Evolutionary conservation across 2,888 invertebrate genomes (phyloP).

Genomic region (Drosophila neonasuta): DNA sequence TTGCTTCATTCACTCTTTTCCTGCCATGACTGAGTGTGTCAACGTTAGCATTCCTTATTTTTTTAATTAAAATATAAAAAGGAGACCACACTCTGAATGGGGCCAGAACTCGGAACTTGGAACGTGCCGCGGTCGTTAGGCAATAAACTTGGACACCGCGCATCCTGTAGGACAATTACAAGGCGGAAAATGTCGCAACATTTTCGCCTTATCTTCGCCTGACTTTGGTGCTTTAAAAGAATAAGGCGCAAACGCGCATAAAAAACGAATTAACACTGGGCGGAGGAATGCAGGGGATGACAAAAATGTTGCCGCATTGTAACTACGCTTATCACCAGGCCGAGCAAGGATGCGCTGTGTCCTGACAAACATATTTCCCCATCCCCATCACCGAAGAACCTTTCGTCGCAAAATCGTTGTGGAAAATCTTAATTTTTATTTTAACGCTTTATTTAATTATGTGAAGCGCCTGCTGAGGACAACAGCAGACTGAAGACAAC

Average conservation of each 20-base stretch:
- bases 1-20: slow-evolving; percentile 3
- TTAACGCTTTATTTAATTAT: slow-evolving; percentile 80
- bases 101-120: slow-evolving; percentile 9
- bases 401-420: slow-evolving; percentile 42
- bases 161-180: slow-evolving; percentile 63
- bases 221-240: slow-evolving; percentile 59
- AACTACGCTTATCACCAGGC: slow-evolving; percentile 38
- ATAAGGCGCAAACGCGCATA: slow-evolving; percentile 55
- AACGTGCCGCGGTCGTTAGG: slow-evolving; percentile 79
- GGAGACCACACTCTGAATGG: slow-evolving; percentile 48
- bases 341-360: slow-evolving; percentile 35
- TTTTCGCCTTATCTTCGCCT: slow-evolving; percentile 63
- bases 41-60: slow-evolving; percentile 49
- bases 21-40: slow-evolving; percentile 40
- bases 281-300: slow-evolving; percentile 7
- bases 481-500: slow-evolving; percentile 60
- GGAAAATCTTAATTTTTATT: slow-evolving; percentile 76
- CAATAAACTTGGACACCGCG: slow-evolving; percentile 78
- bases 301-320: slow-evolving; percentile 47
- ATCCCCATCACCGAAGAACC: slow-evolving; percentile 10
- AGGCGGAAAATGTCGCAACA: slow-evolving; percentile 73
- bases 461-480: slow-evolving; percentile 64
- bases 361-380: slow-evolving; percentile 66
- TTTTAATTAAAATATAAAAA: slow-evolving; percentile 63
- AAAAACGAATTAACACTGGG: slow-evolving; percentile 62